Base-by-base conservation (phyloP, 1,140 invertebrate species). In the Latrodectus geometricus region DNA sequence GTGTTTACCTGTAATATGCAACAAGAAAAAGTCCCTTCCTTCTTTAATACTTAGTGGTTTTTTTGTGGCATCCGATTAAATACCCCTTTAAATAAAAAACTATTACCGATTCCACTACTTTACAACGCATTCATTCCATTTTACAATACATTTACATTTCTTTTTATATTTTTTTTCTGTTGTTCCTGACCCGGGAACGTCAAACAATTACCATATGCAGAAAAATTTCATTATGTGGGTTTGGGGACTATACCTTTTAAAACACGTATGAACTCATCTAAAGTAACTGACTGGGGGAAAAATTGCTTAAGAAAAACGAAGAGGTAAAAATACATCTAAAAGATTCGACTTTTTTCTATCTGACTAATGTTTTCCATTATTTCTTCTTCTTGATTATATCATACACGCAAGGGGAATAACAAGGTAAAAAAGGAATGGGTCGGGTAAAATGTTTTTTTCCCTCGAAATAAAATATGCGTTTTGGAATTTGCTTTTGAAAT, bases 291-390 rank as follows among this genome's bases (percentile, higher is more conserved):
- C 35, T 78, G 75, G 17, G 17, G 17, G 17, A 77, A 86, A 86
- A 78, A 70, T 56, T 8, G 21, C 49, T 76, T 14, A 77, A 76
- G 72, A 15, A 56, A 61, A 68, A 74, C 23, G 48, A 49, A 74
- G 20, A 74, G 9, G 12, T 23, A 70, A 84, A 75, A 84, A 68
- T 21, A 66, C 56, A 76, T 76, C 82, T 84, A 84, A 84, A 84
- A 84, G 72, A 84, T 84, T 84, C 82, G 61, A 54, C 82, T 84
- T 84, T 76, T 81, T 84, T 84, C 21, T 20, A 15, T 70, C 76
- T 78, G 52, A 86, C 83, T 86, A 86, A 86, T 86, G 83, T 78
- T 86, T 86, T 78, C 66, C 83, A 86, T 86, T 78, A 86, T 86
- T 78, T 78, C 74, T 68, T 78, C 23, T 50, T 48, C 68, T 23